Conservation (phyloP, 2,797 vertebrate genomes). For the Chelonia mydas region DNA sequence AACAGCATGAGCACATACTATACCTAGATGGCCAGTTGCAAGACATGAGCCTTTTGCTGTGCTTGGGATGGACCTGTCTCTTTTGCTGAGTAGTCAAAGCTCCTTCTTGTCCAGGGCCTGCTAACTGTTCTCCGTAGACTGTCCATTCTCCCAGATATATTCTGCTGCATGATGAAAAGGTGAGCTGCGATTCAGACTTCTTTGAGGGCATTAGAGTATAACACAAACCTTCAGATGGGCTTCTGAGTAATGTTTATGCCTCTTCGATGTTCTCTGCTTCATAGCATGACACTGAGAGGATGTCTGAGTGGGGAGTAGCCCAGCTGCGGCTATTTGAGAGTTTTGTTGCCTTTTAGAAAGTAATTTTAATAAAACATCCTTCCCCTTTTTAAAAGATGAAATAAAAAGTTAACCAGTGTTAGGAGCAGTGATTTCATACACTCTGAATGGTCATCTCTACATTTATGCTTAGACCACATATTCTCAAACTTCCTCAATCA, state of each 20-base stretch:
- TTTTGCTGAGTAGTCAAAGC: background rate
- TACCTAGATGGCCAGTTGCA: background rate
- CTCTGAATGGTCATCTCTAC: background rate
- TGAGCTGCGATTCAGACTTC: background rate
- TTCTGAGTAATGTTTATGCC: background rate
- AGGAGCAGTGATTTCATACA: background rate
- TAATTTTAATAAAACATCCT: background rate
- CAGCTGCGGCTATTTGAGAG: too few relatives aligned
- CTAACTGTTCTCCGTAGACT: background rate
- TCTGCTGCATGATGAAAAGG: too few relatives aligned
- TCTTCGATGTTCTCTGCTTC: background rate
- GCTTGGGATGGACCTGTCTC: background rate
- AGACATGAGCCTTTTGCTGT: background rate
- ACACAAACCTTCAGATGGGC: background rate
- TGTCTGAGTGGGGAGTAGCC: background rate
- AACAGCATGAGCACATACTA: background rate
- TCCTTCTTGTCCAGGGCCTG: accelerated
- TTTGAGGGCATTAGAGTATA: background rate
- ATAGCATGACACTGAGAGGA: background rate
- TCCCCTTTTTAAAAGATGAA: background rate
- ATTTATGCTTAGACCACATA: background rate
- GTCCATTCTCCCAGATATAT: background rate
- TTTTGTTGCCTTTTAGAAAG: background rate
- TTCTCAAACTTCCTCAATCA: background rate
- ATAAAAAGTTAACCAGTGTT: background rate